Base-by-base conservation (phyloP, 2,888 invertebrate species). In the Arctia plantaginis region DNA sequence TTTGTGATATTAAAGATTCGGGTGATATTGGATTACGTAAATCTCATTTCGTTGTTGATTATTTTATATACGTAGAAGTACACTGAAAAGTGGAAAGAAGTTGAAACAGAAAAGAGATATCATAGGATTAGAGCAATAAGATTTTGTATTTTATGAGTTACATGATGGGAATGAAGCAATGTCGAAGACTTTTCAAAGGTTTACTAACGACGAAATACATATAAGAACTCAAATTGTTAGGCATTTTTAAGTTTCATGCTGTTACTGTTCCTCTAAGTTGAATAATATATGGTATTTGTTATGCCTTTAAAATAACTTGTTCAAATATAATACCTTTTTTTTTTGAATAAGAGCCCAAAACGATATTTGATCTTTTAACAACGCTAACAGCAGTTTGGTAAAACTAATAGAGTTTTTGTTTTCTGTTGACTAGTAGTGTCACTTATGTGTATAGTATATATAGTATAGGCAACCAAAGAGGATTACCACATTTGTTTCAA, bases 21-120 rank as follows among this genome's bases (percentile, higher is more conserved):
- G 77, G 76, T 77, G 82, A 79, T 81, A 88, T 85, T 84, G 85
- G 84, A 85, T 86, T 82, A 85, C 81, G 76, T 81, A 79, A 81
- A 85, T 75, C 72, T 71, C 75, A 76, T 82, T 78, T 64, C 68
- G 69, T 72, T 33, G 33, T 51, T 73, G 66, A 30, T 39, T 73
- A 73, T 72, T 75, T 62, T 80, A 71, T 72, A 65, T 41, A 51
- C 20, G 59, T 73, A 65, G 23, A 71, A 74, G 78, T 64, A 18
- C 64, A 27, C 55, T 68, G 47, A 68, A 72, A 72, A 68, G 41
- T 72, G 33, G 47, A 62, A 72, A 18, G 47, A 33, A 35, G 41
- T 55, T 68, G 27, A 72, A 62, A 72, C 30, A 67, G 33, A 62
- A 41, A 33, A 59, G 59, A 67, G 66, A 41, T 41, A 41, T 30